Conservation (phyloP, 2,888 invertebrate genomes). For the Sisyra nigra region DNA sequence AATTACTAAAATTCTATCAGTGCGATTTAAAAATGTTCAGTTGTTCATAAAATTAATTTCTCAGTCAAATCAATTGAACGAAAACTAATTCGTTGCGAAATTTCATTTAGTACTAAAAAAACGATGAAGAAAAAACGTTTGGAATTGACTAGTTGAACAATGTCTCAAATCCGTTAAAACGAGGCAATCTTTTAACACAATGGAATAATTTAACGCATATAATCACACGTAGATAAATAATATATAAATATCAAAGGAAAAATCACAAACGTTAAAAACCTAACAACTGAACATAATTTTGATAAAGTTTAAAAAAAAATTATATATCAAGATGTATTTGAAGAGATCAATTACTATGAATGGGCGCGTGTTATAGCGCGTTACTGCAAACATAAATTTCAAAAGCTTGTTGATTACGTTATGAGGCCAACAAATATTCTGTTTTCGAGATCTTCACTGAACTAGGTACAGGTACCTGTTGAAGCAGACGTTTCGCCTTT, state of each 20-base stretch:
- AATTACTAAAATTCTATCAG: conserved; percentile 6
- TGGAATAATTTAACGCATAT: too few species aligned
- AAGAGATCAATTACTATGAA: too few species aligned
- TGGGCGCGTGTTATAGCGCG: too few species aligned
- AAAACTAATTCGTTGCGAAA: too few species aligned
- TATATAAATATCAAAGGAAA: background rate
- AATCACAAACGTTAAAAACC: background rate
- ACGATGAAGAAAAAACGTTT: too few species aligned
- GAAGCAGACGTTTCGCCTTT: too few species aligned
- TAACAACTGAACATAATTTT: too few species aligned
- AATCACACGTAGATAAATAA: too few species aligned
- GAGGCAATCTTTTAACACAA: background rate
- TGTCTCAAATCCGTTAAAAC: background rate
- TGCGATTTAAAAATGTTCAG: conserved; percentile 5
- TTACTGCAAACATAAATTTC: conserved; percentile 2
- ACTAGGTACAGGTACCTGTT: conserved; percentile 9
- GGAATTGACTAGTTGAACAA: background rate
- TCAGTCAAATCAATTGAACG: background rate
- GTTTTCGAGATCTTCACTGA: conserved; percentile 7
- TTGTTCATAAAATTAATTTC: background rate
- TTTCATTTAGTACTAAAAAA: too few species aligned
- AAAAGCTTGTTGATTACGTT: conserved; percentile 1
- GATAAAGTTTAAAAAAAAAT: background rate
- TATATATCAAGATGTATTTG: background rate
- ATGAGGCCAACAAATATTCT: conserved; percentile 3